phyloP scores from a whole-genome alignment of 2,888 invertebrate genomes.

The Uropetala carovei region DNA sequence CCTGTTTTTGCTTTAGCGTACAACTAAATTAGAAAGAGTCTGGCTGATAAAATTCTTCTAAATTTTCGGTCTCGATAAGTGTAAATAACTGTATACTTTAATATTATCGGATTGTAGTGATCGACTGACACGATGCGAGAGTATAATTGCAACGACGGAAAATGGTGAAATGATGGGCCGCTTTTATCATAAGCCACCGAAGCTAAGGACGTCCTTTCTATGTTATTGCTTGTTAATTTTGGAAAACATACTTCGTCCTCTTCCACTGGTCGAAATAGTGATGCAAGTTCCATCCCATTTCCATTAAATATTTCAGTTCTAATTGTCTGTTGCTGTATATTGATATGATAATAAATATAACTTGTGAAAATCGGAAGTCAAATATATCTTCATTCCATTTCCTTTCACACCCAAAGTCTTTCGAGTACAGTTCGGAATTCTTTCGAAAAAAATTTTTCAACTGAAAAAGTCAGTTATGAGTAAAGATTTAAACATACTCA shows the following conservation, averaged over 20 bases:
- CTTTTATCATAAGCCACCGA: neutral
- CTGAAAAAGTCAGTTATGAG: too few species aligned
- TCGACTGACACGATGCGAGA: neutral
- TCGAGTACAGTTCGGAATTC: too few species aligned
- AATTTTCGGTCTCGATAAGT: neutral
- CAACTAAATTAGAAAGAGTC: too few species aligned
- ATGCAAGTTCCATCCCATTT: neutral
- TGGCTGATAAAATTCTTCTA: neutral
- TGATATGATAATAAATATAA: slow-evolving; percentile 2
- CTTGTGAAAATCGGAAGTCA: neutral
- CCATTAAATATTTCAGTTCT: neutral
- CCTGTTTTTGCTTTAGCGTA: neutral
- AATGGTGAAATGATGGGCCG: neutral
- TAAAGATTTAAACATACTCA: too few species aligned
- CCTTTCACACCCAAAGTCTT: too few species aligned
- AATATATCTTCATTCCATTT: too few species aligned
- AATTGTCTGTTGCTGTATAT: slow-evolving; percentile 12
- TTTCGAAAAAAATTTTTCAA: too few species aligned
- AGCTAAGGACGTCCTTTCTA: neutral
- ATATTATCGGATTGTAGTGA: neutral
- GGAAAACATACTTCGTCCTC: neutral
- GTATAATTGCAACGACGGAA: neutral
- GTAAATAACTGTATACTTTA: neutral
- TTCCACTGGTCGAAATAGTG: neutral
- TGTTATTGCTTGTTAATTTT: neutral